A percentile compares a stretch with the other conserved stretches of the same genome.
Conservation (phyloP, 2,888 invertebrate species). For the Drosophila pseudotalamancana region DNA sequence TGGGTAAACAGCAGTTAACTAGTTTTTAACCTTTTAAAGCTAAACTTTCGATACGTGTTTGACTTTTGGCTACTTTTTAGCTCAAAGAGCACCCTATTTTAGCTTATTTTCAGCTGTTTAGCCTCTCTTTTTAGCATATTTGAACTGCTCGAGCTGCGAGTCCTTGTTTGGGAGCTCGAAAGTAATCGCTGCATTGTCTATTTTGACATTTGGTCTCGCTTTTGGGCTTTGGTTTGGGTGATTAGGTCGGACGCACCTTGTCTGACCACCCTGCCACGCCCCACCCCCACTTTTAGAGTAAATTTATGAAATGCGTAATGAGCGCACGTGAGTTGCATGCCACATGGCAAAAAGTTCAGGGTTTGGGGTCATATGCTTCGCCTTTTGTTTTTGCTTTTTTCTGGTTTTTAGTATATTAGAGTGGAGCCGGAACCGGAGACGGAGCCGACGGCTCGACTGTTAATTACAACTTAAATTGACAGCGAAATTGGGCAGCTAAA, state of each 20-base stretch:
- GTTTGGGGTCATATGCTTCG: conserved; percentile 25
- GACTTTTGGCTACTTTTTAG: too few relatives aligned
- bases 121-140: neutral
- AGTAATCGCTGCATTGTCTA: conserved; percentile 74
- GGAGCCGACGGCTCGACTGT: conserved; percentile 53
- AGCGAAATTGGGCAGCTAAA: conserved; percentile 76
- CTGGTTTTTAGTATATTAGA: neutral
- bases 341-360: conserved; percentile 38
- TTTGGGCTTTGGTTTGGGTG: conserved; percentile 36
- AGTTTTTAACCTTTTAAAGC: too few relatives aligned
- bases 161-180: conserved; percentile 6
- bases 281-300: conserved; percentile 62
- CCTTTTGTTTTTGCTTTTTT: conserved; percentile 36
- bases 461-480: conserved; percentile 80
- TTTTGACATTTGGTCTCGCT: conserved; percentile 61
- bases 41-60: too few relatives aligned
- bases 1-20: too few relatives aligned
- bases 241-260: conserved; percentile 49
- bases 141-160: neutral
- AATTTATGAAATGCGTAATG: conserved; percentile 83
- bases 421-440: conserved; percentile 8
- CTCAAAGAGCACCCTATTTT: neutral
- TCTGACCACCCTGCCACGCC: conserved; percentile 6
- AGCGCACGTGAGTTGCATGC: conserved; percentile 82
- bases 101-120: neutral